Percentiles rank a stretch among this genome's conserved stretches.
These are phyloP conservation scores for Gopherus evgoodei DNA, from an alignment of 2,113 vertebrate genomes.

Conservation along the genomic window DNA sequence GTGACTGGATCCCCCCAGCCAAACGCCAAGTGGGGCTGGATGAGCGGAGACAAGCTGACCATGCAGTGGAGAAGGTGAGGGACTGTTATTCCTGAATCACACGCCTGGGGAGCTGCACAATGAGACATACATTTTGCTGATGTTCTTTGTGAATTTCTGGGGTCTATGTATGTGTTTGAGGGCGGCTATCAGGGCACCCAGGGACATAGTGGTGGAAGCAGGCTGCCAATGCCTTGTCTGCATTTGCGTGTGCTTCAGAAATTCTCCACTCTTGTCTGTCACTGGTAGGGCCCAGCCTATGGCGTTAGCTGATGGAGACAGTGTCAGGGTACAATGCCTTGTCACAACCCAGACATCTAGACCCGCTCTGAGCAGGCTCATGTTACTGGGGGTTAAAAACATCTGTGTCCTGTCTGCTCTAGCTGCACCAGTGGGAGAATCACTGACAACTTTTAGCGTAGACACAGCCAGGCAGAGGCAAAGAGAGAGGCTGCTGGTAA, in stretches of 20 bases:
- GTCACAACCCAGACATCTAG: not conserved
- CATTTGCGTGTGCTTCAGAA: not conserved
- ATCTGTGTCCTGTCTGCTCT: not conserved
- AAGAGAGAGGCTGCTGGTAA: not conserved
- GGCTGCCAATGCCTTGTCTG: not conserved
- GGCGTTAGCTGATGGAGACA: not conserved
- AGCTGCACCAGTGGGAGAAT: too few relatives aligned
- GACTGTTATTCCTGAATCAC: not conserved
- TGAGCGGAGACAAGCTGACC: not conserved
- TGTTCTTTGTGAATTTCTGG: not conserved
- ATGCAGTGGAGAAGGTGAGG: not conserved
- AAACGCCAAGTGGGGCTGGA: fast-evolving
- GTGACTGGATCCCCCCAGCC: not conserved
- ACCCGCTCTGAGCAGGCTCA: not conserved
- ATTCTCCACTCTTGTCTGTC: not conserved
- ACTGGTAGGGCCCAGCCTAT: not conserved
- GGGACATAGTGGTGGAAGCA: not conserved
- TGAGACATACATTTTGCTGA: not conserved
- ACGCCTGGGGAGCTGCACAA: fast-evolving
- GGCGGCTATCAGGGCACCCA: not conserved
- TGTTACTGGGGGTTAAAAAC: not conserved
- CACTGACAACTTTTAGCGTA: fast-evolving
- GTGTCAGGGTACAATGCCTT: not conserved
- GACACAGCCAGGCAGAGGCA: too few relatives aligned
- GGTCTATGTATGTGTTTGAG: fast-evolving